These are phyloP conservation scores for Drosophila trapezifrons DNA, from an alignment of 1,140 invertebrate species.

Conservation along the genomic window DNA sequence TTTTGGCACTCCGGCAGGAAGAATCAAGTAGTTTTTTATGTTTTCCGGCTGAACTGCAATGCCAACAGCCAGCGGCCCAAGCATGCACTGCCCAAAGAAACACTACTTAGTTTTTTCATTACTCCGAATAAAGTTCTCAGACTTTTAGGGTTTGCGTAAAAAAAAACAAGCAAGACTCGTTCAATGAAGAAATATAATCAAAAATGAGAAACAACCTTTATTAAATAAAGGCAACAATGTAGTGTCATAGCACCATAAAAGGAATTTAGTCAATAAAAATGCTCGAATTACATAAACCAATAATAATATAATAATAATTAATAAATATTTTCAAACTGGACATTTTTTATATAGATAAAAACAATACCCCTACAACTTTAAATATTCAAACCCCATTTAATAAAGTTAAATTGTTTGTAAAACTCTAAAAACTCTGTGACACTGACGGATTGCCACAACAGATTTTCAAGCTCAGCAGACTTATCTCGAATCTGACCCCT, in stretches of 20 bases:
- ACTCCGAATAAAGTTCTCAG: too few species aligned
- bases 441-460: not conserved
- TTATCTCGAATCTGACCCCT: not conserved
- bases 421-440: not conserved
- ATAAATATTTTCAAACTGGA: too few species aligned
- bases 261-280: too few species aligned
- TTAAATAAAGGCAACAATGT: too few species aligned
- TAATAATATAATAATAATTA: too few species aligned
- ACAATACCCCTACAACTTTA: not conserved
- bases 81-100: slow-evolving; percentile 27
- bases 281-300: too few species aligned
- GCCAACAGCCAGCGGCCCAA: slow-evolving; percentile 65
- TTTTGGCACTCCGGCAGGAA: slow-evolving; percentile 79
- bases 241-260: too few species aligned
- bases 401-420: not conserved
- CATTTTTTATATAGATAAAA: not conserved
- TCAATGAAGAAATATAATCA: too few species aligned
- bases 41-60: slow-evolving; percentile 81
- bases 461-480: not conserved
- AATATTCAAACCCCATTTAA: not conserved
- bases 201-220: too few species aligned
- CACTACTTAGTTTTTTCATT: too few species aligned
- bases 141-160: too few species aligned
- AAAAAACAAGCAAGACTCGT: too few species aligned
- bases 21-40: slow-evolving; percentile 83